phyloP scores from a whole-genome alignment of 2,113 vertebrate species.

The Ophthalmolycus amberensis region DNA sequence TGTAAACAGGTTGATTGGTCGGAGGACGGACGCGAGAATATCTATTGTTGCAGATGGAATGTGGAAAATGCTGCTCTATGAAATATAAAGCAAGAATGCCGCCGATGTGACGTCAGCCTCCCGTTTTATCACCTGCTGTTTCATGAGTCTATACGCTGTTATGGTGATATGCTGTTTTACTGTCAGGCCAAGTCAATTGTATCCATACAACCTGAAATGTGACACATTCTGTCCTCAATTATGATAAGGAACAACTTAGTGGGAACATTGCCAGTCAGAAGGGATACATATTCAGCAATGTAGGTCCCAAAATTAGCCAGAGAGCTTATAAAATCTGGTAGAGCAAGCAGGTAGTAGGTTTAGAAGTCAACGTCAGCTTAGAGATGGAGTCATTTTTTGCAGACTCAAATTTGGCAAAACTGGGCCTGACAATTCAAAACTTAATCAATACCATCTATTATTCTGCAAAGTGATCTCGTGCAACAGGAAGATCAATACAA shows the following conservation, averaged over 20 bases:
- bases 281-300: background rate
- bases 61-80: slow-evolving; percentile 63
- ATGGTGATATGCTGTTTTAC: background rate
- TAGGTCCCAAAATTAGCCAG: background rate
- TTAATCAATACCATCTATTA: background rate
- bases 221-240: background rate
- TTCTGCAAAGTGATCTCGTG: background rate
- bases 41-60: slow-evolving; percentile 76
- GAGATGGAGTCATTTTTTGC: background rate
- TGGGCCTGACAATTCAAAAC: background rate
- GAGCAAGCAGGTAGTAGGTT: background rate
- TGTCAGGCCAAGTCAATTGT: background rate
- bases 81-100: slow-evolving; percentile 47
- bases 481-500: background rate
- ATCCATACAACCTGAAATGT: background rate
- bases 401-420: background rate
- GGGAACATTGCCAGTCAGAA: background rate
- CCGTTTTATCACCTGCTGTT: slow-evolving; percentile 20
- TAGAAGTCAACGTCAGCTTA: background rate
- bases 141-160: background rate
- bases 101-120: slow-evolving; percentile 40
- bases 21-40: slow-evolving; percentile 52
- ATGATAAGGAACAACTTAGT: background rate
- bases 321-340: background rate
- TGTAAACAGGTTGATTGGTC: slow-evolving; percentile 64